Evolutionary conservation across 2,113 vertebrate species (phyloP).

Genomic region (Larimichthys crocea): DNA sequence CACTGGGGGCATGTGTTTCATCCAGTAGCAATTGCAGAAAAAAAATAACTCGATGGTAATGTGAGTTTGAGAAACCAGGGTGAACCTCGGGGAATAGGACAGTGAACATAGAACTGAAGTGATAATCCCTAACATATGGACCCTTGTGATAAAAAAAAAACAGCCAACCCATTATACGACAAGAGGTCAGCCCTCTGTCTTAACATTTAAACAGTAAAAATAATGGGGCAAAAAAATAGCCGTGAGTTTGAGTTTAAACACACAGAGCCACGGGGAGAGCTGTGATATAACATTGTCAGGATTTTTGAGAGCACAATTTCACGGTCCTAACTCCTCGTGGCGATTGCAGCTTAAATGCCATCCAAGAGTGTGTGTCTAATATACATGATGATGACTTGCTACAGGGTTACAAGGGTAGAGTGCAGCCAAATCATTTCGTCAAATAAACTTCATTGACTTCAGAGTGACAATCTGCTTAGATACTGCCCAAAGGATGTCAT

Average conservation of each 20-base stretch:
- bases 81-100: not conserved
- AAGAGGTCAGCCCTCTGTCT: slow-evolving; percentile 55
- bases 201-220: slow-evolving; percentile 57
- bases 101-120: slow-evolving; percentile 1
- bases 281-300: slow-evolving; percentile 57
- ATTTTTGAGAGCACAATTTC: slow-evolving; percentile 77
- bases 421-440: slow-evolving; percentile 64
- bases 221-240: slow-evolving; percentile 54
- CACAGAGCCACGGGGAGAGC: slow-evolving; percentile 40
- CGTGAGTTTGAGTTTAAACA: slow-evolving; percentile 62
- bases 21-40: not conserved
- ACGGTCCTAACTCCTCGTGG: slow-evolving; percentile 65
- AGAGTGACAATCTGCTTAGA: slow-evolving; percentile 59
- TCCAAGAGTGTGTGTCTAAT: slow-evolving; percentile 75
- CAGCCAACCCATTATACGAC: slow-evolving; percentile 15
- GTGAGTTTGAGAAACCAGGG: not conserved
- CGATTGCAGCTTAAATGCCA: slow-evolving; percentile 67
- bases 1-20: not conserved
- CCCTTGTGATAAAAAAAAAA: slow-evolving; percentile 40
- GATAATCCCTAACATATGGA: slow-evolving; percentile 43
- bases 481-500: slow-evolving; percentile 59
- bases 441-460: slow-evolving; percentile 72
- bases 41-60: not conserved
- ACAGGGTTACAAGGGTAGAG: slow-evolving; percentile 63
- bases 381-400: slow-evolving; percentile 77